These are phyloP conservation scores for Latheticus oryzae DNA, from an alignment of 2,888 invertebrate genomes.

Conservation along the genomic window DNA sequence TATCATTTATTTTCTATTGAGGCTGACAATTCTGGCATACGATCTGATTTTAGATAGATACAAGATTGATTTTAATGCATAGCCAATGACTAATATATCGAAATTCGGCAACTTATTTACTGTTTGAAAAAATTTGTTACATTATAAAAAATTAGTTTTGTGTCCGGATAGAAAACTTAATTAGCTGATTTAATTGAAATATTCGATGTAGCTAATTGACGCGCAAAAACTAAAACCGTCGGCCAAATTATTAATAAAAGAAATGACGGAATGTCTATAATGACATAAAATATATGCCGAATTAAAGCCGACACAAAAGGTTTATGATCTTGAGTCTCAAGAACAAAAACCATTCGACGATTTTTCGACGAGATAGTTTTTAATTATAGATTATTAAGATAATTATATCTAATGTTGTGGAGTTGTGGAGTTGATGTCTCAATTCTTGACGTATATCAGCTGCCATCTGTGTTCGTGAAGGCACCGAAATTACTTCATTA, in stretches of 20 bases:
- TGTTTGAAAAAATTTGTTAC: too few species aligned
- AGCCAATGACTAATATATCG: background rate
- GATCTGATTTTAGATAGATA: constrained; percentile 20
- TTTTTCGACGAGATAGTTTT: constrained; percentile 54
- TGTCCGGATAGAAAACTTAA: too few species aligned
- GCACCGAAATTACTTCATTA: constrained; percentile 58
- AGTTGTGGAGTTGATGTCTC: constrained; percentile 55
- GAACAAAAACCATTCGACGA: constrained; percentile 44
- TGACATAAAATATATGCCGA: constrained; percentile 6
- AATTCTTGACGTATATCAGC: constrained; percentile 53
- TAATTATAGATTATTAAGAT: constrained; percentile 58
- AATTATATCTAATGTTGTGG: constrained; percentile 53
- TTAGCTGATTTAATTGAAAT: too few species aligned
- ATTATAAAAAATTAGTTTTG: too few species aligned
- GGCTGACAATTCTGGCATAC: constrained; percentile 21
- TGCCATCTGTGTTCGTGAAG: constrained; percentile 51
- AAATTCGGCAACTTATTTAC: too few species aligned
- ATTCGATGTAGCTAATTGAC: too few species aligned
- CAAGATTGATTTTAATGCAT: constrained; percentile 6
- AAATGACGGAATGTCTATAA: constrained; percentile 4
- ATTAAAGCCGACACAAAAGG: constrained; percentile 19
- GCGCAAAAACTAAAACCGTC: too few species aligned
- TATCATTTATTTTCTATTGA: constrained; percentile 30
- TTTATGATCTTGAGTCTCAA: constrained; percentile 15
- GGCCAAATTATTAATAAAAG: too few species aligned